A percentile compares a stretch with the other conserved stretches of the same genome.
Evolutionary conservation across 2,888 invertebrate genomes (phyloP).

Genomic region (Hydroisotoma schaefferi): DNA sequence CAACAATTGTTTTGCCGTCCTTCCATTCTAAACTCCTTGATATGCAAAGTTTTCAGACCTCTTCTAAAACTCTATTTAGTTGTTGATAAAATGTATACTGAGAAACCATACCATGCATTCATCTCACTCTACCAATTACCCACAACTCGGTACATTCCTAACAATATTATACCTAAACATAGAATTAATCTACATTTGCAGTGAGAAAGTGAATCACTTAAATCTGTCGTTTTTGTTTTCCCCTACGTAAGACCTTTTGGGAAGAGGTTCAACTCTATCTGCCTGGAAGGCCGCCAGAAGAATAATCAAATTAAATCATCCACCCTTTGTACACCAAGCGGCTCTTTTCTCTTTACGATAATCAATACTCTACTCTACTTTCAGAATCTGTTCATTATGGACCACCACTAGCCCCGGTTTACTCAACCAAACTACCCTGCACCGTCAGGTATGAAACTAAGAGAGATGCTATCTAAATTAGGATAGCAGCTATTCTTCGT

Average conservation of each 20-base stretch:
- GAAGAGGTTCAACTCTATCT: conserved; percentile 48
- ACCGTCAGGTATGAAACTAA: too few species aligned
- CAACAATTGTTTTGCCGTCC: background rate
- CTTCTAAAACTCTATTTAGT: too few species aligned
- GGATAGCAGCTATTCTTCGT: too few species aligned
- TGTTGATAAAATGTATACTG: too few species aligned
- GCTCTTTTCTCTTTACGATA: conserved; percentile 18
- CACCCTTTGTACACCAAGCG: conserved; percentile 21
- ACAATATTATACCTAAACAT: conserved; percentile 4
- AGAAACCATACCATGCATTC: background rate
- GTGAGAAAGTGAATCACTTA: conserved; percentile 30
- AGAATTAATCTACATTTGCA: conserved; percentile 41
- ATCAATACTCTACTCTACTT: conserved; percentile 13
- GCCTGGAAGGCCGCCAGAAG: conserved; percentile 47
- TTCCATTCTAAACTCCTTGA: too few species aligned
- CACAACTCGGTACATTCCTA: background rate
- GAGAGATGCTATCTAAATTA: too few species aligned
- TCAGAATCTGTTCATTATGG: conserved; percentile 11
- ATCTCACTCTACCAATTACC: background rate
- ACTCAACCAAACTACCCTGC: too few species aligned
- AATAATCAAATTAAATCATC: conserved; percentile 49
- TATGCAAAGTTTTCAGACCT: background rate
- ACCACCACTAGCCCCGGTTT: too few species aligned
- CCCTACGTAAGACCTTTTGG: conserved; percentile 24
- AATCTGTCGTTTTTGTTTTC: conserved; percentile 12